Base-by-base conservation (phyloP, 2,888 invertebrate genomes). In the Drosophila rellima region DNA sequence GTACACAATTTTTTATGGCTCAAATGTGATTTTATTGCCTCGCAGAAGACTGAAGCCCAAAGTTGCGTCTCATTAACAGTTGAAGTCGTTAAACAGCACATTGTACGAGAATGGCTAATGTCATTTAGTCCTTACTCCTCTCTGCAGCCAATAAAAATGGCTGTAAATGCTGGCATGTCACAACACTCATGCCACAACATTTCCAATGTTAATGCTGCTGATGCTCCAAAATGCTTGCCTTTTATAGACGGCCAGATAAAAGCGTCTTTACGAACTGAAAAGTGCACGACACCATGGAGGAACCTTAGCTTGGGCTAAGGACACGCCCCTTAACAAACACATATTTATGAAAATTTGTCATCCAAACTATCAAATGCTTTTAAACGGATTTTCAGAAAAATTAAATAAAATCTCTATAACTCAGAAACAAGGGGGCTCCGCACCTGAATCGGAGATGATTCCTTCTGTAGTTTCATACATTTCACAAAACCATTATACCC, bases 51-150 rank as follows among this genome's bases (percentile, higher is more conserved):
- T 55, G 48, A 33, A 48, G 60, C 67, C 54, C 45, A 50, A 70
- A 76, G 76, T 78, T 72, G 74, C 75, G 80, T 67, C 88, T 88
- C 88, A 84, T 84, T 84, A 88, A 84, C 88, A 85, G 83, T 73
- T 71, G 61, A 84, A 78, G 84, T 88, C 89, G 79, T 84, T 88
- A 88, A 84, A 81, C 48, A 44, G 57, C 70, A 84, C 81, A 78
- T 68, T 88, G 80, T 78, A 67, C 62, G 60, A 52, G 47, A 50
- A 80, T 56, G 48, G 77, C 71, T 63, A 78, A 74, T 81, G 69
- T 47, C 69, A 77, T 76, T 84, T 72, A 29, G 56, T 47, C 56
- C 23, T 45, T 7, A 18, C 47, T 37, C 54, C n/a, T 55, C 26
- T 13, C 62, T 35, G 26, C 45, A 71, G 80, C 62, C 78, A 80